Percentiles rank a stretch among this genome's conserved stretches.
Evolutionary conservation across 2,888 invertebrate species (phyloP).

Genomic region (Megalurothrips usitatus): DNA sequence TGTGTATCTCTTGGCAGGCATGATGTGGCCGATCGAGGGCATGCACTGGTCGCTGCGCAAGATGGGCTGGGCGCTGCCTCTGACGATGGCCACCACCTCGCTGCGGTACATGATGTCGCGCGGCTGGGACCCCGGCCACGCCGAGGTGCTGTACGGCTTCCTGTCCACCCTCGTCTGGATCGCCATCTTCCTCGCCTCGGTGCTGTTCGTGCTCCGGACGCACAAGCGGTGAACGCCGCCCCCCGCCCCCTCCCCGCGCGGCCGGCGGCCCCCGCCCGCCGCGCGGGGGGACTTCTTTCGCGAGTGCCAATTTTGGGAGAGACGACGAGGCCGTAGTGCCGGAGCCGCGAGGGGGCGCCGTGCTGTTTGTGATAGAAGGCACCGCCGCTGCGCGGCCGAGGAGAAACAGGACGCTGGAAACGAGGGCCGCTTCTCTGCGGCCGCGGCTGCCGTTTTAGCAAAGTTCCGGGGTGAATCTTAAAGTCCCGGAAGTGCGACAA

Average conservation of each 20-base stretch:
- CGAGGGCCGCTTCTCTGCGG: no score
- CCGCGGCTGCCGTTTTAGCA: no score
- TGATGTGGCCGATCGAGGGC: constrained; percentile 65
- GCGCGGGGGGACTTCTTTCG: no score
- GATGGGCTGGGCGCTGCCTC: constrained; percentile 63
- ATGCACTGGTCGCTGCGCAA: constrained; percentile 53
- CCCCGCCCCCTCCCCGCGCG: not conserved
- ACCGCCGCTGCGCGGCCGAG: no score
- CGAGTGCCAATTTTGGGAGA: no score
- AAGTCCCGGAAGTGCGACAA: no score
- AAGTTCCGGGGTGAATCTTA: no score
- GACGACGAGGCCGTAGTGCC: no score
- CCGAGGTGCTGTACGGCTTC: constrained; percentile 68
- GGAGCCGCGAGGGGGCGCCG: no score
- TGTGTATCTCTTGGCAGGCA: constrained; percentile 40
- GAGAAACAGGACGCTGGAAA: no score
- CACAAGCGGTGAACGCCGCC: not conserved
- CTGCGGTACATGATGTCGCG: constrained; percentile 57
- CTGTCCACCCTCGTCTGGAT: constrained; percentile 64
- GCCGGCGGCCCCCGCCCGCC: no score
- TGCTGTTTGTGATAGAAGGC: no score
- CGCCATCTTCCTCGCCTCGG: constrained; percentile 52
- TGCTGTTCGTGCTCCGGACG: constrained; percentile 51
- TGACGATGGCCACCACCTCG: constrained; percentile 59
- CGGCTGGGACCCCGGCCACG: constrained; percentile 63